Conservation (phyloP, 2,797 vertebrate species). For the Muraenolepis orangiensis region DNA sequence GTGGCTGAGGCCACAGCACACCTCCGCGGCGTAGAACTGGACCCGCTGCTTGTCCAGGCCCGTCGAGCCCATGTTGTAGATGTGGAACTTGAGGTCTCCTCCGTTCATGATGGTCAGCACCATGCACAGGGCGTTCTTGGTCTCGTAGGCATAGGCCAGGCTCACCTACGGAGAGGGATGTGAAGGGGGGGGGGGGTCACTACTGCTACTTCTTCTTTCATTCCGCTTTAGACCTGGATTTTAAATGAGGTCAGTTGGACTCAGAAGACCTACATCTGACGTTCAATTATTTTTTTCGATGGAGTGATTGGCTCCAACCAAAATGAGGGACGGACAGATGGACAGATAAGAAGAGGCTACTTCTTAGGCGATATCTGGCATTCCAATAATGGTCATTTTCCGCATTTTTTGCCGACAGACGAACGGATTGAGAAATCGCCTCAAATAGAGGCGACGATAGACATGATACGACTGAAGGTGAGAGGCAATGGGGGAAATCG, state of each 20-base stretch:
- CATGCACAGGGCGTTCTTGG: slow-evolving; percentile 81
- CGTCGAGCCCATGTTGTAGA: slow-evolving; percentile 76
- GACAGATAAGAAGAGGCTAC: too few relatives aligned
- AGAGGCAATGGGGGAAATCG: slow-evolving; percentile 17
- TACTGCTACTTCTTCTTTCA: not conserved
- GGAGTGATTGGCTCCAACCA: not conserved
- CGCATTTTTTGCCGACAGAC: too few relatives aligned
- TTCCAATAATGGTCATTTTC: not conserved
- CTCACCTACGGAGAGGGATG: slow-evolving; percentile 68
- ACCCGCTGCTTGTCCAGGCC: slow-evolving; percentile 72
- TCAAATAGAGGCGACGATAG: too few relatives aligned
- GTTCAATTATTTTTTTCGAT: too few relatives aligned
- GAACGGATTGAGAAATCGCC: too few relatives aligned
- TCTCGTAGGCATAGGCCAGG: slow-evolving; percentile 82
- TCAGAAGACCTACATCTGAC: not conserved
- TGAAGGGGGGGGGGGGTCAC: not conserved
- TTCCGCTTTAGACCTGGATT: not conserved
- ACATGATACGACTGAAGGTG: too few relatives aligned
- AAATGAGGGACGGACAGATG: not conserved
- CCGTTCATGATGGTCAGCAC: slow-evolving; percentile 86
- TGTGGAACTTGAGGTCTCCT: slow-evolving; percentile 83
- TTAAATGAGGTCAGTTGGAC: not conserved
- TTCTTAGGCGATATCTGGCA: not conserved
- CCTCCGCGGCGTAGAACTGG: slow-evolving; percentile 80
- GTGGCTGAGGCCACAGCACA: slow-evolving; percentile 81